Base-by-base conservation (phyloP, 2,888 invertebrate species). In the Escarpia spicata region DNA sequence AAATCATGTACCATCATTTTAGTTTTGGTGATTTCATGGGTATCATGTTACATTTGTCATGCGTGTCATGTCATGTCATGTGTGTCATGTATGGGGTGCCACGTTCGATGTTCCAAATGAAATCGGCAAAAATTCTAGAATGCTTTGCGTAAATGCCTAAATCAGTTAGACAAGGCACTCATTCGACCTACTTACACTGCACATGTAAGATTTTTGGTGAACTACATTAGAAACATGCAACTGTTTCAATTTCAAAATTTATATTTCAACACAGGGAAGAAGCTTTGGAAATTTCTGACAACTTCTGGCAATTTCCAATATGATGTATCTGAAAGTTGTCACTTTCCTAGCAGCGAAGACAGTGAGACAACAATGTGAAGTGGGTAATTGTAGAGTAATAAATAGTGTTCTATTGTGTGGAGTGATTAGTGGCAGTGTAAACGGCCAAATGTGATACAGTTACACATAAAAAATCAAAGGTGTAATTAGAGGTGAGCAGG, bases 381-480 rank as follows among this genome's bases (percentile, higher is more conserved):
- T 2, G 19, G 6, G n/a, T 75, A 75, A 75, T 19, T 75, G 26
- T 75, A 26, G 75, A 15, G 19, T 75, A n/a, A 75, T 75, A n/a
- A 75, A n/a, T 75, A n/a, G 19, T n/a, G 6, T 26, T 26, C 75
- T 26, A 3, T 26, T 19, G 19, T 75, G 75, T 75, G 19, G 2
- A 26, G 3, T 19, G 75, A 75, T 19, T 26, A 75, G 75, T 75
- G 26, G 6, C 26, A 75, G 19, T 75, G 26, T 75, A 75, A 75
- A 75, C 4, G 75, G n/a, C 75, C 75, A 26, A n/a, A 75, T 75
- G 75, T 75, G 75, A 75, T 75, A 75, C 75, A 26, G 75, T 75
- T 75, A n/a, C 75, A 75, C n/a, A 75, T 75, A 75, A 75, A 75
- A 75, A 75, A 75, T 75, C 75, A 75, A 75, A 75, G 26, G 75